Evolutionary conservation across 2,113 vertebrate species (phyloP), one percentile per base, ranked within the genome.

Genomic region (Tetrao urogallus): DNA sequence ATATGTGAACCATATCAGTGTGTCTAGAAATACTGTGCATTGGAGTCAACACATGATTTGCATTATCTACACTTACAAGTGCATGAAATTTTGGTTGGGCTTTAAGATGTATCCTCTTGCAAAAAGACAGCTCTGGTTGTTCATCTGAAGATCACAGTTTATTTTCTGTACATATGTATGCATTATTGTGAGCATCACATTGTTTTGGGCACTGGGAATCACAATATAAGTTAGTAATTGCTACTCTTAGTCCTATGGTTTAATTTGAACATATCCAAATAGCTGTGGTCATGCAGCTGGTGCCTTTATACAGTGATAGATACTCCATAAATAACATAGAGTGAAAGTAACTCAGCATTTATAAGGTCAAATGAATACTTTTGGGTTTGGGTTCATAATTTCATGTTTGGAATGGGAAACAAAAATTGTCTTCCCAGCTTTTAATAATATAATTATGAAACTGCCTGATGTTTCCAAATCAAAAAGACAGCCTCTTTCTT

Each of bases 271-370:
- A 14, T 66, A 63, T 25, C 64, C 64, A 77, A 80, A 91, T 28
- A 89, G 48, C 45, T 76, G 81, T 69, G 84, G 89, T 91, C 89
- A 40, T 60, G 75, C 56, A 93, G 75, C 38, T 89, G 78, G 45
- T 85, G 45, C 45, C 24, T 74, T 42, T 45, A 15, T 38, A 32
- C 47, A 67, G 13, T 47, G 45, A 81, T 71, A 75, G 43, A 65
- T 28, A 77, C 6, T 86, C 57, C 67, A 38, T 60, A 91, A 92
- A 93, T 74, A 91, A 5, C 22, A 40, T 1, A 64, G 70, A 42
- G 30, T 92, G 56, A 82, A 90, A 88, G 74, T 38, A 91, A 79
- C 42, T 64, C 32, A 71, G 47, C 43, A 52, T 80, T 73, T 64
- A 43, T 64, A 91, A 45, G 56, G 32, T 74, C 71, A 71, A 50